A percentile compares a stretch with the other conserved stretches of the same genome.
phyloP scores from a whole-genome alignment of 2,888 invertebrate genomes.

The Criorhina ranunculi region DNA sequence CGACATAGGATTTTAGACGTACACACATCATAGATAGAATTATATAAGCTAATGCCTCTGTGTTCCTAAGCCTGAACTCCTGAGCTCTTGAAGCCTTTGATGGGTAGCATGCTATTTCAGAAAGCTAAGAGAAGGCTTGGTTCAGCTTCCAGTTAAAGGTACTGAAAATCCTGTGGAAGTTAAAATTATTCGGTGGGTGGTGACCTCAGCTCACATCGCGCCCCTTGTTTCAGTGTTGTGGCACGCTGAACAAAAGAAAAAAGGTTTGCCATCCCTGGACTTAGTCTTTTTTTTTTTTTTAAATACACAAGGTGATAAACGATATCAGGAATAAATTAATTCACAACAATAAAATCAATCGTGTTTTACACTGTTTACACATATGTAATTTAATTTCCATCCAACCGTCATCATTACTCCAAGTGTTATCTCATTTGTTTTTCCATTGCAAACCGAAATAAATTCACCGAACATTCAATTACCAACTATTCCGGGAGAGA shows the following conservation, averaged over 20 bases:
- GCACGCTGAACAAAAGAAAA: neutral
- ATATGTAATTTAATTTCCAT: slow-evolving; percentile 18
- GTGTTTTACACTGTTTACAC: slow-evolving; percentile 36
- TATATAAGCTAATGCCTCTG: too few species aligned
- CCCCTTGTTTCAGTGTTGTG: too few species aligned
- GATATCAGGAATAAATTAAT: slow-evolving; percentile 19
- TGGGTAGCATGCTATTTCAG: too few species aligned
- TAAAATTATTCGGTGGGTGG: too few species aligned
- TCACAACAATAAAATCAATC: slow-evolving; percentile 28
- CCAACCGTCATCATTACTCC: slow-evolving; percentile 10
- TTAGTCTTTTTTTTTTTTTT: neutral
- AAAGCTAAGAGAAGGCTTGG: too few species aligned
- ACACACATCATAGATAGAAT: too few species aligned
- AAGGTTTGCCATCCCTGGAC: neutral
- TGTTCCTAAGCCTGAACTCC: too few species aligned
- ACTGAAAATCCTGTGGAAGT: too few species aligned
- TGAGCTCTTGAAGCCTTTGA: too few species aligned
- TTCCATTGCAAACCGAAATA: slow-evolving; percentile 27
- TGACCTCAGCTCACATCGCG: too few species aligned
- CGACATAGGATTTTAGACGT: too few species aligned
- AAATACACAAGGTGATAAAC: neutral
- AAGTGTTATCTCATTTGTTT: slow-evolving; percentile 19
- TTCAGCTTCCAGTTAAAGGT: too few species aligned
- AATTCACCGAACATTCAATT: slow-evolving; percentile 58
- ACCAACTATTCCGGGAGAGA: slow-evolving; percentile 19